Conservation (phyloP, 2,888 invertebrate genomes). For the Nycteola revayana region DNA sequence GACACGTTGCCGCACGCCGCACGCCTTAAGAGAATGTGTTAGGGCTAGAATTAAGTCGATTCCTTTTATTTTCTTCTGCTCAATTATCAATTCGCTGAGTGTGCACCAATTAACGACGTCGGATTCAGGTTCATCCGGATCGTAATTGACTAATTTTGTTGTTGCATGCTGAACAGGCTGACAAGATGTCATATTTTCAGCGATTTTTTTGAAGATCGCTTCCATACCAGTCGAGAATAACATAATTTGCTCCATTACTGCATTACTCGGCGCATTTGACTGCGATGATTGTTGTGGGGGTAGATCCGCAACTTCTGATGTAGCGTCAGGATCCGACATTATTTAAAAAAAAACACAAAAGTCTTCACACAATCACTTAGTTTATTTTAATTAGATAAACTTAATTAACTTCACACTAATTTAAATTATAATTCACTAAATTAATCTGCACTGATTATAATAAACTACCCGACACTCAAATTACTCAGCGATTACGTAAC, state of each 20-base stretch:
- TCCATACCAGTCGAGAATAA: constrained; percentile 2
- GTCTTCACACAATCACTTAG: too few relatives aligned
- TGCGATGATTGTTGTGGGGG: not conserved
- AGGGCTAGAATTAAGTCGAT: constrained; percentile 23
- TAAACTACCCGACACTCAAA: too few relatives aligned
- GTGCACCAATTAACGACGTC: constrained; percentile 13
- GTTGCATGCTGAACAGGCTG: not conserved
- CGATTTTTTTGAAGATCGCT: not conserved
- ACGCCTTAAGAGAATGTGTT: constrained; percentile 17
- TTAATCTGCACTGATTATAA: too few relatives aligned
- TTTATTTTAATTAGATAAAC: too few relatives aligned
- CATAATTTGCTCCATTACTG: not conserved
- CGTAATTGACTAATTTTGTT: constrained; percentile 1
- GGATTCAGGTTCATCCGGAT: constrained; percentile 9
- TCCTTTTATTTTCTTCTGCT: constrained; percentile 11
- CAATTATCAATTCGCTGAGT: constrained; percentile 5
- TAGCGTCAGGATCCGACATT: too few relatives aligned
- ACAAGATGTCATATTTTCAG: not conserved
- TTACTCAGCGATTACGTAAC: too few relatives aligned
- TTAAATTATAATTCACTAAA: too few relatives aligned
- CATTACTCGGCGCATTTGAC: not conserved
- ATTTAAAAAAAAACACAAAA: too few relatives aligned
- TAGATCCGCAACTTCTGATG: not conserved
- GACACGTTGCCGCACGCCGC: constrained; percentile 19
- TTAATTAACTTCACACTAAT: too few relatives aligned